Evolutionary conservation across 2,888 invertebrate species (phyloP).

Genomic region (Drepanosiphum platanoidis): DNA sequence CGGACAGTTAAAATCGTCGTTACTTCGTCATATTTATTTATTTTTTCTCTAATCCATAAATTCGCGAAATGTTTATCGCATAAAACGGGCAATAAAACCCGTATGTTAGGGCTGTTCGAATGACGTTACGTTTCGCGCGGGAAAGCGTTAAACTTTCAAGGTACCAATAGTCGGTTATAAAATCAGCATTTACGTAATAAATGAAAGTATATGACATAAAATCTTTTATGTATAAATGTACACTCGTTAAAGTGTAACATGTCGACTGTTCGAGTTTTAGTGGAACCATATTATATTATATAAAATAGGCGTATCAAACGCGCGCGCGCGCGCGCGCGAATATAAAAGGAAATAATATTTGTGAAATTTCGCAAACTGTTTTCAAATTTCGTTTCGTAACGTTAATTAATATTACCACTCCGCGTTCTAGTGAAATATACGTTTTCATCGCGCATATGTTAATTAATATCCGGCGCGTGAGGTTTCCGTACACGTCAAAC

Average conservation of each 20-base stretch:
- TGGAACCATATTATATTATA: constrained; percentile 9
- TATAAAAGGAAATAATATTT: background rate
- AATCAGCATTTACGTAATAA: constrained; percentile 45
- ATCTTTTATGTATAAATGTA: constrained; percentile 13
- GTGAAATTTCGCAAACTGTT: too few species aligned
- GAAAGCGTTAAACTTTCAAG: constrained; percentile 40
- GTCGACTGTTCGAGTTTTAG: constrained; percentile 35
- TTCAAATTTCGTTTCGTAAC: background rate
- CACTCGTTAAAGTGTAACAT: constrained; percentile 40
- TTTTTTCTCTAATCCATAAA: constrained; percentile 51
- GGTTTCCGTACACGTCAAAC: too few species aligned
- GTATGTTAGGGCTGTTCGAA: constrained; percentile 39
- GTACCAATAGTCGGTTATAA: constrained; percentile 50
- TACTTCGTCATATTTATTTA: constrained; percentile 5
- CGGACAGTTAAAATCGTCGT: constrained; percentile 33
- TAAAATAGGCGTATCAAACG: background rate
- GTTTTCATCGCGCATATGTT: too few species aligned
- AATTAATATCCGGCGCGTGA: too few species aligned
- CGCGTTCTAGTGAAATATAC: too few species aligned
- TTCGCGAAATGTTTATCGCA: constrained; percentile 55
- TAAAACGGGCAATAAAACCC: constrained; percentile 53
- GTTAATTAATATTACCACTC: too few species aligned
- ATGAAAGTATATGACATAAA: constrained; percentile 55
- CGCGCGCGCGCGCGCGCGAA: background rate
- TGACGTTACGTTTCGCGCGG: constrained; percentile 39